phyloP scores from a whole-genome alignment of 2,113 vertebrate genomes.

The Eulemur macaco region DNA sequence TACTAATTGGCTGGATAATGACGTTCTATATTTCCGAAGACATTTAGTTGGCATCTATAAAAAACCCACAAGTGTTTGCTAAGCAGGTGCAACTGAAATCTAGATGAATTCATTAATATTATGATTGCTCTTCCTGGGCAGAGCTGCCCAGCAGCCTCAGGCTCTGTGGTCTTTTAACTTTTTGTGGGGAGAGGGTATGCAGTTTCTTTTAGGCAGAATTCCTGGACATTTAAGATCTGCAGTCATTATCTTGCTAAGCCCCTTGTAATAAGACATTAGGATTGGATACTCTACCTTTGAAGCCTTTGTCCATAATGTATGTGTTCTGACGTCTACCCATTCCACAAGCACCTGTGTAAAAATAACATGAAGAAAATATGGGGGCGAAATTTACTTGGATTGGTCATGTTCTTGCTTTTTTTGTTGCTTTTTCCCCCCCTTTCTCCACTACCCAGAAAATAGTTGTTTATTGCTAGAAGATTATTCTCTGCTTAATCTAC shows the following conservation, averaged over 20 bases:
- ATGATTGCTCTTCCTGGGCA: constrained; percentile 39
- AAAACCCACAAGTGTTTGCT: constrained; percentile 70
- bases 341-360: constrained; percentile 89
- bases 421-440: neutral
- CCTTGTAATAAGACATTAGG: constrained; percentile 79
- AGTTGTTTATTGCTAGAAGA: constrained; percentile 29
- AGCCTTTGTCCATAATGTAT: constrained; percentile 92
- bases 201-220: constrained; percentile 57
- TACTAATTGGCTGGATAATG: constrained; percentile 76
- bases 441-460: neutral
- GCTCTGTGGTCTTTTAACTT: constrained; percentile 65
- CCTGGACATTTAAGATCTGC: constrained; percentile 80
- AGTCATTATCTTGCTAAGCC: constrained; percentile 76
- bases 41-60: constrained; percentile 73
- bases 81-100: constrained; percentile 72
- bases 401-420: neutral
- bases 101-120: constrained; percentile 56
- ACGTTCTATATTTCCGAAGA: constrained; percentile 63
- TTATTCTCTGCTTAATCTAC: neutral
- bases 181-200: neutral
- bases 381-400: constrained; percentile 26
- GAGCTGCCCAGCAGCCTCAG: constrained; percentile 47
- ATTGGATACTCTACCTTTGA: constrained; percentile 92
- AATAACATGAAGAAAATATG: constrained; percentile 69
- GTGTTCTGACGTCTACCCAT: constrained; percentile 93